Evolutionary conservation across 2,888 invertebrate species (phyloP).

Genomic region (Yponomeuta sedellus): DNA sequence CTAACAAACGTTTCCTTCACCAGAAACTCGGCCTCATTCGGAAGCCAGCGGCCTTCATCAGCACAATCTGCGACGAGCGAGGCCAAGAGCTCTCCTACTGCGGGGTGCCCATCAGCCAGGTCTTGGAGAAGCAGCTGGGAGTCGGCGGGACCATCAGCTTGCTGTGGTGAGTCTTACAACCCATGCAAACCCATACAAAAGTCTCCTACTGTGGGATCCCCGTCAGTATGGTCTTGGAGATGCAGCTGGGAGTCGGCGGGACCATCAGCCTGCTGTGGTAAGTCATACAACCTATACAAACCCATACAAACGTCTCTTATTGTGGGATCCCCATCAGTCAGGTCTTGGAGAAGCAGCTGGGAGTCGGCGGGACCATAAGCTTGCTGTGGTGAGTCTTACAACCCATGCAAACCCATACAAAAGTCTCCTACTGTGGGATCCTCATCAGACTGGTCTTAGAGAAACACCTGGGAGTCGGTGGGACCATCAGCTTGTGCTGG

Average conservation of each 20-base stretch:
- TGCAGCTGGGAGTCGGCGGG: no score
- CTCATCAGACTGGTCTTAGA: no score
- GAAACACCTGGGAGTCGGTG: no score
- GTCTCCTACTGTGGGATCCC: no score
- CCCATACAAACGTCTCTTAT: no score
- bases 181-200: background rate
- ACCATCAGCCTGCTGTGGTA: no score
- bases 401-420: background rate
- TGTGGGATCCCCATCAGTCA: no score
- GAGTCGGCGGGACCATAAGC: conserved; percentile 98
- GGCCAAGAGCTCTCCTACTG: conserved; percentile 98
- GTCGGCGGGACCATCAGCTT: conserved; percentile 98
- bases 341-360: conserved; percentile 95
- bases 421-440: no score
- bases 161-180: conserved; percentile 81
- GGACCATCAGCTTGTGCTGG: no score
- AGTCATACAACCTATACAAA: no score
- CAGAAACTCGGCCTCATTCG: conserved; percentile 97
- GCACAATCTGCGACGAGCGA: conserved; percentile 98
- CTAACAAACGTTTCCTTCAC: conserved; percentile 19
- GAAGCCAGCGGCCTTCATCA: conserved; percentile 99
- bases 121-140: conserved; percentile 95
- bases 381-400: conserved; percentile 84
- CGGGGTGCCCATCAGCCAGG: conserved; percentile 92
- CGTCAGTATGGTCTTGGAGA: no score